These are phyloP conservation scores for Lepilemur septentrionalis DNA, from an alignment of 2,797 vertebrate species.

Conservation along the genomic window DNA sequence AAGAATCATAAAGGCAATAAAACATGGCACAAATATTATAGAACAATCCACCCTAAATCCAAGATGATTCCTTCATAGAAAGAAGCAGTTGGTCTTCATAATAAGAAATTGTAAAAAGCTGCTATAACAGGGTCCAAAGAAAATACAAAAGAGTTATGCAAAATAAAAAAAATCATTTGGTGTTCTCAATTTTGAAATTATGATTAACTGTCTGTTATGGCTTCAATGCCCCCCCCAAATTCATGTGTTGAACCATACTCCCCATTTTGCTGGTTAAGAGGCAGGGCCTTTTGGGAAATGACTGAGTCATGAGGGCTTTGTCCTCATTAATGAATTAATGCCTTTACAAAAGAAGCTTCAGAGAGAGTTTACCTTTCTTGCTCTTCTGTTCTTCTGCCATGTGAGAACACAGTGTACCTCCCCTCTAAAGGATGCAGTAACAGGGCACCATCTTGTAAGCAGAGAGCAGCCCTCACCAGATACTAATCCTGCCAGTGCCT, in stretches of 20 bases:
- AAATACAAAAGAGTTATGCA: background rate
- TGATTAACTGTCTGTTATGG: conserved; percentile 31
- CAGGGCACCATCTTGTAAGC: background rate
- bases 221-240: background rate
- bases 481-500: background rate
- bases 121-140: background rate
- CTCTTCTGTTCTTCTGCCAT: background rate
- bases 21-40: background rate
- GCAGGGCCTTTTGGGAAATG: background rate
- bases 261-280: background rate
- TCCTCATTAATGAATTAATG: background rate
- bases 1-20: background rate
- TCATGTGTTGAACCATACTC: background rate
- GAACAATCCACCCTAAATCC: background rate
- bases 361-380: background rate
- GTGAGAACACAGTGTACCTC: background rate
- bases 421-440: too few species aligned
- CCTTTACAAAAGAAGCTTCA: background rate
- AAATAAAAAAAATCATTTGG: background rate
- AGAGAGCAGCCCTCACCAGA: background rate
- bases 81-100: background rate
- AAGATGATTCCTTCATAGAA: background rate
- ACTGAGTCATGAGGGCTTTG: background rate
- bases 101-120: background rate
- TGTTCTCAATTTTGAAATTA: conserved; percentile 11